Evolutionary conservation across 2,113 vertebrate genomes (phyloP), one percentile per base, ranked within the genome.

Genomic region (Phrynosoma blainvillii): DNA sequence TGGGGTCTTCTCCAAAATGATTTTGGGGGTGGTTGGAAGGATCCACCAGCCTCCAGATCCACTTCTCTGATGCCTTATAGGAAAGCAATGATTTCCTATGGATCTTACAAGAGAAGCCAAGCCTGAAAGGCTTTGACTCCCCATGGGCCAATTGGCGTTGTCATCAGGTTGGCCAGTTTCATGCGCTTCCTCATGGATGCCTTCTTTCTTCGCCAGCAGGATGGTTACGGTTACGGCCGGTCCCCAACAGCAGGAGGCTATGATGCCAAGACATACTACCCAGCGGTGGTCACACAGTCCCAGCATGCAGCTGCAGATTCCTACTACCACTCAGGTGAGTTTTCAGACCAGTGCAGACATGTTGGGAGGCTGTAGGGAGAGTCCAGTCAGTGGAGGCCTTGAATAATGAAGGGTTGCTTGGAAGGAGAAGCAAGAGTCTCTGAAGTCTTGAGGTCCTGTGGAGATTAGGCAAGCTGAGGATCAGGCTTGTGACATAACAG

Each of bases 241-340:
- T 92, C 94, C 10, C 84, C 93, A 5, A 84, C 94, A n/a, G 89
- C 93, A 54, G 95, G 94, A 0, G 94, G 84, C 82, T 95, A 90
- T 1, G 95, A 97, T 84, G 97, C 94, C 71, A 95, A 97, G 80
- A 95, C 94, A 89, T 93, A 89, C 92, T 95, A 94, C 82, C 95
- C 94, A 87, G 94, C 96, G 0, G 95, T 88, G 14, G 92, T 93
- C 80, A 71, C 94, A 10, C 86, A 94, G 1, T 95, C 95, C 59
- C 96, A 96, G 87, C 91, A 83, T 62, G 92, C 94, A 0, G 91
- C 95, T n/a, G 71, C 93, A 0, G 96, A 95, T 42, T 91, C 89
- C 0, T 96, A 92, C 93, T 96, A 96, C 94, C 97, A 96, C 84
- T 95, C 96, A 81, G 95, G 97, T 97, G 82, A 89, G 90, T 47